These are phyloP conservation scores for Calcarius lapponicus DNA, from an alignment of 2,797 vertebrate species.

Conservation along the genomic window DNA sequence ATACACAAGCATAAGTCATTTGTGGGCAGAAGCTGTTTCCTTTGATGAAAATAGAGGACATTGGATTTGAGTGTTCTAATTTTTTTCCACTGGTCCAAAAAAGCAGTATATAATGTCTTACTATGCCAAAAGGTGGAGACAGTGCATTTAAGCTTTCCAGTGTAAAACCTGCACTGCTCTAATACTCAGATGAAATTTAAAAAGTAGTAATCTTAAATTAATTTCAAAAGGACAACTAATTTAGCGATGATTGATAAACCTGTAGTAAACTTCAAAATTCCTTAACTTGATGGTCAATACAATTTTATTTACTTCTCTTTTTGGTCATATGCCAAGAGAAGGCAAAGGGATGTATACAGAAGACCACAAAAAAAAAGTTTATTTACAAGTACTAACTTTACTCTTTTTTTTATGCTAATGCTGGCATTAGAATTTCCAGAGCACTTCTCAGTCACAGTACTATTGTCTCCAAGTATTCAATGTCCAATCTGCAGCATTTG, in stretches of 20 bases:
- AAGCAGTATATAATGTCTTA: not conserved
- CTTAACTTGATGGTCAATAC: not conserved
- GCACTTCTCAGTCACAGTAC: not conserved
- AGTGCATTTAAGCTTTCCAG: not conserved
- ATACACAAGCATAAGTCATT: not conserved
- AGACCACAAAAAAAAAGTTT: not conserved
- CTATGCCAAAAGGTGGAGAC: not conserved
- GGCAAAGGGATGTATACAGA: not conserved
- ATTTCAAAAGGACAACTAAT: not conserved
- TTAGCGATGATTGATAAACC: not conserved
- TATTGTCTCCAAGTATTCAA: not conserved
- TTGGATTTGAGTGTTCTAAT: not conserved
- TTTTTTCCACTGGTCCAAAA: not conserved
- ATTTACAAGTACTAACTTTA: not conserved
- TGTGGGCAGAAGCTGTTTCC: not conserved
- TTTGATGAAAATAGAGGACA: not conserved
- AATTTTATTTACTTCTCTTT: not conserved
- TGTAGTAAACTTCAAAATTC: not conserved
- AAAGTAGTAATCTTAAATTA: constrained; percentile 4
- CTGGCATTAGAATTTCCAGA: not conserved
- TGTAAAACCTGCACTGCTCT: not conserved
- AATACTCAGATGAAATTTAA: not conserved
- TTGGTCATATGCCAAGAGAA: not conserved
- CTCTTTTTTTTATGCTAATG: not conserved
- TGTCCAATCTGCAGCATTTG: not conserved